Evolutionary conservation across 1,140 invertebrate species (phyloP), one percentile per base, ranked within the genome.

Genomic region (Hypothenemus hampei): DNA sequence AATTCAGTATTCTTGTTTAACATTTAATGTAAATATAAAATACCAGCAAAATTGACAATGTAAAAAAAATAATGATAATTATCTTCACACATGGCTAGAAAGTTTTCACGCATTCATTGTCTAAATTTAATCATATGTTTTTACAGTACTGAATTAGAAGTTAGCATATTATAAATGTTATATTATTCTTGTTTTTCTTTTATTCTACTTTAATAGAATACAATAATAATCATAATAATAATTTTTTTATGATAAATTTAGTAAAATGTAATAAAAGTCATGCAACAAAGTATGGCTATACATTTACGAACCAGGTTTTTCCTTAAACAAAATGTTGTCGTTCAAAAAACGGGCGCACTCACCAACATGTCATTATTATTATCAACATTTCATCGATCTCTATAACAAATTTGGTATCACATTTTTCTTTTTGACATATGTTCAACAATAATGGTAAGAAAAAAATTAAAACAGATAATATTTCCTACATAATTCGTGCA

Each of bases 211-310:
- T 69, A 54, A 67, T 65, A 65, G 67, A 64, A 65, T 66, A 69
- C 65, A 65, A 65, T 66, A 66, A 63, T 66, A 63, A 64, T 61
- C 35, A 50, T 50, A 37, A 50, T 39, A 39, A 50, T 68, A 65
- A 65, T 65, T 58, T 61, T 60, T 65, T 66, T 62, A 67, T 62
- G 61, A 58, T 65, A 64, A 66, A 64, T 68, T 63, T 69, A 67
- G 62, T 69, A 69, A 69, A 69, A 69, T 69, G 64, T 69, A 69
- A 68, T 69, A 66, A 69, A 68, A 65, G 59, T 65, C 49, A 68
- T 66, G 67, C 66, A 69, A 69, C 67, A 65, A 63, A 67, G 65
- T 67, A 68, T 68, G 65, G 63, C 65, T 65, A 40, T 55, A 55
- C 33, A 47, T 35, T 39, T 43, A 36, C 18, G 26, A 44, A 23